Base-by-base conservation (phyloP, 2,888 invertebrate species). In the Latheticus oryzae region DNA sequence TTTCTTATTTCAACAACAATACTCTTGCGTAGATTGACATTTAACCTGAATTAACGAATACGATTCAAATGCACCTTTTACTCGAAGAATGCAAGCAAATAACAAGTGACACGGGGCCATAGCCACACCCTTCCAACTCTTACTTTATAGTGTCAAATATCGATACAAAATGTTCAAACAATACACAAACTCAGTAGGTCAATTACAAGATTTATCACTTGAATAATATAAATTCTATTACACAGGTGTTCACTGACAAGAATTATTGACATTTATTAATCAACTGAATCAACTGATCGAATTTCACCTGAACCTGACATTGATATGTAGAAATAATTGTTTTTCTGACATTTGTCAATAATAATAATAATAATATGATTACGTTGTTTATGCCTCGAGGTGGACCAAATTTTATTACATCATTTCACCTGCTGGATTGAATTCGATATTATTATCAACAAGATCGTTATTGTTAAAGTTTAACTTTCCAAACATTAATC, bases 401-500 rank as follows among this genome's bases (percentile, higher is more conserved):
- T 21, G 23, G 5, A 17, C 8, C 19, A n/a, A n/a, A 17, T 45
- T 21, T 40, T 40, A 5, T 9, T 45, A 11, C 45, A 32, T 32
- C 11, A 32, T 32, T 19, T 32, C 42, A 33, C 42, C 50, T 50
- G 52, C 28, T 11, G 32, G 3, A 5, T 3, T 5, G 21, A 19
- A 28, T 28, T 21, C 26, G 26, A 13, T 21, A 21, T 9, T n/a
- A 19, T 33, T 40, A 33, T 33, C 33, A 24, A 17, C 11, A 15
- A 26, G 21, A 40, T 37, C 45, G 24, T 21, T 17, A 48, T 48
- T 48, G 32, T 40, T 48, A 32, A 21, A 45, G 21, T 16, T 11
- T 5, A 32, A 56, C 55, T 56, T 56, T 56, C 55, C 55, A 48
- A n/a, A 38, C 42, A 56, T 56, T 28, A 56, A 56, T 56, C 48